Conservation (phyloP, 2,888 invertebrate genomes). For the Caenorhabditis sulstoni region DNA sequence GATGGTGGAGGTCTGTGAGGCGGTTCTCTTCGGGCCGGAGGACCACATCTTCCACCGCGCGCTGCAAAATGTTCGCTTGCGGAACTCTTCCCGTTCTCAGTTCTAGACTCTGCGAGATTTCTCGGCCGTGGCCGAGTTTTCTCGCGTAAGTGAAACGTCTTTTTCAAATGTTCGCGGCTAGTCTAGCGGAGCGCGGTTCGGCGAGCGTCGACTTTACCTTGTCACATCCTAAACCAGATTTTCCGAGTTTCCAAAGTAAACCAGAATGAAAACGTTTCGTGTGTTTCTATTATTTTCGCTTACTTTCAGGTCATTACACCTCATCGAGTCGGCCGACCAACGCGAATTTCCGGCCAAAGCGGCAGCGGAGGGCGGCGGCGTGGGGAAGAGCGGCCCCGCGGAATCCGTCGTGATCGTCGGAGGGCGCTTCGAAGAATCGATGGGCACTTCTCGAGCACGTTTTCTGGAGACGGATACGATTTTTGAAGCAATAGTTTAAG, state of each 20-base stretch:
- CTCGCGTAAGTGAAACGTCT: too few species aligned
- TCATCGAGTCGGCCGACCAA: slow-evolving; percentile 50
- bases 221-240: too few species aligned
- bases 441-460: not conserved
- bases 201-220: too few species aligned
- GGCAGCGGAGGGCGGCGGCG: not conserved
- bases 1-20: slow-evolving; percentile 57
- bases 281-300: not conserved
- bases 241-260: too few species aligned
- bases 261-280: not conserved
- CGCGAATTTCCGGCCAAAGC: not conserved
- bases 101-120: too few species aligned
- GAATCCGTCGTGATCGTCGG: slow-evolving; percentile 34
- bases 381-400: slow-evolving; percentile 42
- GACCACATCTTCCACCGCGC: slow-evolving; percentile 73
- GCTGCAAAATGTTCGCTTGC: too few species aligned
- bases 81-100: too few species aligned
- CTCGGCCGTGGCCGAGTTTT: too few species aligned
- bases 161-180: too few species aligned
- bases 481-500: slow-evolving; percentile 6
- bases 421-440: slow-evolving; percentile 10
- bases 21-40: slow-evolving; percentile 72
- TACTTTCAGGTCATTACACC: slow-evolving; percentile 57
- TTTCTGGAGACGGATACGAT: too few species aligned
- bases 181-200: too few species aligned